These are phyloP conservation scores for Dinocampus coccinellae DNA, from an alignment of 2,888 invertebrate genomes.

Conservation along the genomic window DNA sequence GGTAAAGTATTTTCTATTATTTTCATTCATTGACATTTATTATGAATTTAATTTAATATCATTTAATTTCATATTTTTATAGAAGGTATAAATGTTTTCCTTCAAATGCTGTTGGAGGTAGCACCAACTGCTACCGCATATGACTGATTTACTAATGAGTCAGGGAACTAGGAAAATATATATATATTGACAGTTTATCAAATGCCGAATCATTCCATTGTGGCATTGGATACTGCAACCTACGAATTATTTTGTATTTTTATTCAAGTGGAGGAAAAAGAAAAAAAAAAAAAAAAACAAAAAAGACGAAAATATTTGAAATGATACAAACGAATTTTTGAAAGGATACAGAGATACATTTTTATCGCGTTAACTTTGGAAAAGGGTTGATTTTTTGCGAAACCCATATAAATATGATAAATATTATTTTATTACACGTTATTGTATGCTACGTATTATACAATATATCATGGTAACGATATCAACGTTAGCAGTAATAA, in stretches of 20 bases:
- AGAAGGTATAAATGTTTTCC: constrained; percentile 91
- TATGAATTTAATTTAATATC: neutral
- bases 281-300: constrained; percentile 24
- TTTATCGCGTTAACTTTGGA: constrained; percentile 24
- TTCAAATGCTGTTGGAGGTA: constrained; percentile 91
- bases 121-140: constrained; percentile 86
- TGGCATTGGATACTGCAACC: constrained; percentile 54
- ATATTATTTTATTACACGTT: constrained; percentile 66
- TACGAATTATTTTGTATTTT: constrained; percentile 50
- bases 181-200: constrained; percentile 43
- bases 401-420: constrained; percentile 41
- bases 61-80: constrained; percentile 61
- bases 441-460: constrained; percentile 58
- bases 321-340: neutral
- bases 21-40: neutral
- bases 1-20: constrained; percentile 74
- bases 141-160: constrained; percentile 54
- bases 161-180: constrained; percentile 16
- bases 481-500: constrained; percentile 18
- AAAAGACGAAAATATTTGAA: constrained; percentile 27
- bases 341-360: constrained; percentile 22
- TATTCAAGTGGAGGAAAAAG: constrained; percentile 23
- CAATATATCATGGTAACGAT: constrained; percentile 32
- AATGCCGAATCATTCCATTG: constrained; percentile 64
- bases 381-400: constrained; percentile 43